phyloP scores from a whole-genome alignment of 2,888 invertebrate genomes.

The Subacronicta megacephala region DNA sequence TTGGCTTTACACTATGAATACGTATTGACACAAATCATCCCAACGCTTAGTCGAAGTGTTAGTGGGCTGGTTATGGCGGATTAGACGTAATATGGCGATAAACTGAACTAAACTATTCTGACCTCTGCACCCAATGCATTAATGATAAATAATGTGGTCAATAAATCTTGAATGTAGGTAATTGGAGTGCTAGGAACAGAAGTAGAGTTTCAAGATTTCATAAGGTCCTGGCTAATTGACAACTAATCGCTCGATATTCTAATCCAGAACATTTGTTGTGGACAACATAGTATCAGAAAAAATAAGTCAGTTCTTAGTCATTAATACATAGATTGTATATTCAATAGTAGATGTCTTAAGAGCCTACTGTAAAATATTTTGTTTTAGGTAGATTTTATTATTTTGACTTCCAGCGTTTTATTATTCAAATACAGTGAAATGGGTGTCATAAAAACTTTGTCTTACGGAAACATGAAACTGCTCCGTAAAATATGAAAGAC shows the following conservation, averaged over 20 bases:
- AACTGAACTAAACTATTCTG: constrained; percentile 39
- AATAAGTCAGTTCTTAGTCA: too few species aligned
- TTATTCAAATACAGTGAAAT: constrained; percentile 30
- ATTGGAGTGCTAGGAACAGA: too few species aligned
- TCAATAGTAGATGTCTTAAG: too few species aligned
- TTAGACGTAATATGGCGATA: constrained; percentile 45
- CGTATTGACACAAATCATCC: constrained; percentile 51
- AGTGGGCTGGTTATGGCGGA: constrained; percentile 42
- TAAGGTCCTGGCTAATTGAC: too few species aligned
- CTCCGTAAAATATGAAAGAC: constrained; percentile 35
- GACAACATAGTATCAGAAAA: too few species aligned
- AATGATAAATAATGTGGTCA: constrained; percentile 13
- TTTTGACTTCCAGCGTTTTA: neutral
- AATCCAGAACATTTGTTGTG: too few species aligned
- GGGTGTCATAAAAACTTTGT: constrained; percentile 23
- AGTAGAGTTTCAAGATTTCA: too few species aligned
- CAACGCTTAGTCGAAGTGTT: constrained; percentile 35
- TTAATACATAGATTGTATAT: too few species aligned
- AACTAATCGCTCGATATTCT: too few species aligned
- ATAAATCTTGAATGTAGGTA: too few species aligned
- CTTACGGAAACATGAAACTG: constrained; percentile 31
- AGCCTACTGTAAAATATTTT: too few species aligned
- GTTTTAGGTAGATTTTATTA: too few species aligned
- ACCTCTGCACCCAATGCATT: constrained; percentile 43
- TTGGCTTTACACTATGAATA: constrained; percentile 28